A percentile compares a stretch with the other conserved stretches of the same genome.
phyloP scores from a whole-genome alignment of 2,797 vertebrate genomes.

The Leptoclinus maculatus region DNA sequence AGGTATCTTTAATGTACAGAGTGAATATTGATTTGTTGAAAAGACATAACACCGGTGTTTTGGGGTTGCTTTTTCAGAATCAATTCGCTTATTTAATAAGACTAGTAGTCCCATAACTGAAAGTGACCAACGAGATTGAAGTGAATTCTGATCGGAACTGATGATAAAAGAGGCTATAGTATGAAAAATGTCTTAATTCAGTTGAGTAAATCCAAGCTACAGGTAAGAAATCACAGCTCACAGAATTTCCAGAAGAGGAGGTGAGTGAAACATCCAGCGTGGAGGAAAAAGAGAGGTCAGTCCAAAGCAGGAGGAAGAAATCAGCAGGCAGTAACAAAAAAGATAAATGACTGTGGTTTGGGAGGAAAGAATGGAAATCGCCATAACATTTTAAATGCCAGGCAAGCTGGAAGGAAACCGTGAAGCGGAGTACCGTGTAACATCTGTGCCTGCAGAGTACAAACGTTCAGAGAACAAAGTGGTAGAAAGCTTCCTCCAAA shows the following conservation, averaged over 20 bases:
- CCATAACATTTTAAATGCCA: slow-evolving; percentile 44
- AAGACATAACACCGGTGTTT: neutral
- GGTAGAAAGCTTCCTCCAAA: neutral
- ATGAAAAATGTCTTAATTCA: slow-evolving; percentile 11
- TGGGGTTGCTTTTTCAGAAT: neutral
- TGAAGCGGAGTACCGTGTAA: slow-evolving; percentile 1
- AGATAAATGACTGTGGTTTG: slow-evolving; percentile 53
- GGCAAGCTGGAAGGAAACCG: slow-evolving; percentile 10
- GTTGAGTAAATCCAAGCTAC: neutral
- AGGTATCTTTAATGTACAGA: neutral
- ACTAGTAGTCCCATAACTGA: neutral
- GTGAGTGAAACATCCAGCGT: neutral
- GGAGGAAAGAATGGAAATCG: slow-evolving; percentile 46
- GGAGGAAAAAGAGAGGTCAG: slow-evolving; percentile 31
- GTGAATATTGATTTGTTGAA: slow-evolving; percentile 12
- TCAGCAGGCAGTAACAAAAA: slow-evolving; percentile 41
- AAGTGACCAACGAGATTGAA: neutral
- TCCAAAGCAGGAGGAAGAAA: slow-evolving; percentile 30
- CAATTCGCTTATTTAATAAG: neutral
- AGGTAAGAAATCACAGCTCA: slow-evolving; percentile 18
- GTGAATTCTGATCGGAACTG: neutral
- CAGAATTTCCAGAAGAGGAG: slow-evolving; percentile 16
- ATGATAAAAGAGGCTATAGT: slow-evolving; percentile 4
- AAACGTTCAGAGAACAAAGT: slow-evolving; percentile 34
- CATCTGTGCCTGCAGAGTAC: slow-evolving; percentile 19